A percentile compares a stretch with the other conserved stretches of the same genome.
Evolutionary conservation across 2,113 vertebrate genomes (phyloP).

Genomic region (Xiphophorus couchianus): DNA sequence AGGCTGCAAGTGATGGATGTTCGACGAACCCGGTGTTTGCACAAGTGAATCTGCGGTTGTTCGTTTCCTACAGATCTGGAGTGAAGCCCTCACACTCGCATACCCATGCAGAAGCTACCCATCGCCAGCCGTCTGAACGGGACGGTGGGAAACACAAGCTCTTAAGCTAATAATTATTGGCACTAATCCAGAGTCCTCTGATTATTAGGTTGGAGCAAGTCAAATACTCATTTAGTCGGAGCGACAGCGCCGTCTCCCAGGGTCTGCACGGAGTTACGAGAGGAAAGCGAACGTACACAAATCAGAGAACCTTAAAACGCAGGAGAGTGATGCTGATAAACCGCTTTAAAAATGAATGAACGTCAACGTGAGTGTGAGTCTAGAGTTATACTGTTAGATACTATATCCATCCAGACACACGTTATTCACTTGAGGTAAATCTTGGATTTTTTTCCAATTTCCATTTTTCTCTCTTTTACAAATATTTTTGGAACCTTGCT

Average conservation of each 20-base stretch:
- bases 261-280: not conserved
- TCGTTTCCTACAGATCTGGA: slow-evolving; percentile 21
- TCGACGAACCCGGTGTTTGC: slow-evolving; percentile 35
- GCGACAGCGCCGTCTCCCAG: not conserved
- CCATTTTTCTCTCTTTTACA: too few species aligned
- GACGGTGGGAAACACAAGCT: slow-evolving; percentile 10
- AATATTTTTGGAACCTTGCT: too few species aligned
- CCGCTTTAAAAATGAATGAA: not conserved
- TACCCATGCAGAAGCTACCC: not conserved
- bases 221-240: not conserved
- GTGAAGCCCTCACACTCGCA: slow-evolving; percentile 6
- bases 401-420: not conserved
- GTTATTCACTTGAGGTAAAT: too few species aligned
- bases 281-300: not conserved
- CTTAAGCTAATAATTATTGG: slow-evolving; percentile 29
- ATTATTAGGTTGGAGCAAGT: slow-evolving; percentile 4
- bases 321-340: not conserved
- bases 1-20: slow-evolving; percentile 45
- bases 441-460: too few species aligned
- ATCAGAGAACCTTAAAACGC: not conserved
- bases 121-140: slow-evolving; percentile 1
- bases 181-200: slow-evolving; percentile 15
- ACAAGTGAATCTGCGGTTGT: slow-evolving; percentile 34
- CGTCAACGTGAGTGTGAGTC: not conserved
- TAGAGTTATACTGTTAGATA: not conserved